Conservation (phyloP, 2,113 vertebrate species). For the Amazona guildingii region DNA sequence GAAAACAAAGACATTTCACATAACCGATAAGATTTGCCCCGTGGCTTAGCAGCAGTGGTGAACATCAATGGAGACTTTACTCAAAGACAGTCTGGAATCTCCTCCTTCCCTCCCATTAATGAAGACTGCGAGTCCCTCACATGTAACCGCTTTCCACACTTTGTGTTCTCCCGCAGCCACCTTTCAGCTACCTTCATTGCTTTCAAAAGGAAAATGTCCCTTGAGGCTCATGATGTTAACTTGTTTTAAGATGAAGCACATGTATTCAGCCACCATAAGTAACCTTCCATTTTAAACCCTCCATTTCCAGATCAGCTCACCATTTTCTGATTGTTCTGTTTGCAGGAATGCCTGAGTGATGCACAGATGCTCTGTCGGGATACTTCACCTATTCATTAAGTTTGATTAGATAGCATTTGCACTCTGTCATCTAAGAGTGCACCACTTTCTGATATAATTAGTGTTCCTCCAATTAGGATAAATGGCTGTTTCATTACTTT, state of each 20-base stretch:
- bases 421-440: slow-evolving; percentile 25
- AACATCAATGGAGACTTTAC: background rate
- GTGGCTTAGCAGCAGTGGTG: background rate
- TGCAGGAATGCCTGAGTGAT: background rate
- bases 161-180: background rate
- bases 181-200: background rate
- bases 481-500: slow-evolving; percentile 59
- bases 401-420: slow-evolving; percentile 52
- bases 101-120: background rate
- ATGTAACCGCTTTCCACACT: background rate
- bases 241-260: background rate
- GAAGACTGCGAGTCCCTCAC: background rate
- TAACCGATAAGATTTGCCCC: background rate
- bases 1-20: background rate
- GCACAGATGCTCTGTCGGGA: slow-evolving; percentile 13
- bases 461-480: slow-evolving; percentile 50
- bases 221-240: background rate
- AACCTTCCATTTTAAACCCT: slow-evolving; percentile 3
- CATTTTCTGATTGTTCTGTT: slow-evolving; percentile 35
- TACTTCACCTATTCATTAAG: slow-evolving; percentile 29
- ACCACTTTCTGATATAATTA: slow-evolving; percentile 34
- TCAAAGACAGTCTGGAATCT: background rate
- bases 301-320: slow-evolving; percentile 4
- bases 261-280: background rate
- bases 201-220: background rate